Evolutionary conservation across 2,888 invertebrate genomes (phyloP).

Genomic region (Caenorhabditis sp.): DNA sequence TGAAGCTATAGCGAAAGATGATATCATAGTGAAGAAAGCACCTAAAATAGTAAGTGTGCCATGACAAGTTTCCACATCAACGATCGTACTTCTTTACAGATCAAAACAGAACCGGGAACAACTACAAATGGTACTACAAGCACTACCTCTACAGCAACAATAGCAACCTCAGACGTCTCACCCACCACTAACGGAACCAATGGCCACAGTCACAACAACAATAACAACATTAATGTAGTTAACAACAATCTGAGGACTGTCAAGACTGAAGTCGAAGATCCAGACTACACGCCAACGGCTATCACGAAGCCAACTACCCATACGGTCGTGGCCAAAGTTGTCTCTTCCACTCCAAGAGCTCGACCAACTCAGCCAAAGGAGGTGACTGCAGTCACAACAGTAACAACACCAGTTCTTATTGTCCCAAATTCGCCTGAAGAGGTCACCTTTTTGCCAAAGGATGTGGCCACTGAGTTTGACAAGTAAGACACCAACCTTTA

Average conservation of each 20-base stretch:
- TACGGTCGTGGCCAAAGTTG: conserved; percentile 31
- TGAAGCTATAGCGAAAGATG: conserved; percentile 83
- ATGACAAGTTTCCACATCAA: background rate
- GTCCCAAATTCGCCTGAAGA: background rate
- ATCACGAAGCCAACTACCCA: background rate
- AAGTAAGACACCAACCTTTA: conserved; percentile 27
- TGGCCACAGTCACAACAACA: conserved; percentile 31
- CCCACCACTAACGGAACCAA: conserved; percentile 1
- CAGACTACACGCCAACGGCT: conserved; percentile 15
- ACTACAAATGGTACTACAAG: conserved; percentile 40
- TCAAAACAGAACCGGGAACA: conserved; percentile 30
- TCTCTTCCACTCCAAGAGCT: conserved; percentile 16
- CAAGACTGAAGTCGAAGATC: conserved; percentile 62
- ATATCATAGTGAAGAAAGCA: conserved; percentile 83
- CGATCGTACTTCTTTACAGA: background rate
- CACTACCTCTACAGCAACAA: conserved; percentile 25
- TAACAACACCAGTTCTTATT: conserved; percentile 30
- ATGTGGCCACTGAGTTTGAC: conserved; percentile 66
- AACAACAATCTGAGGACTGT: conserved; percentile 50
- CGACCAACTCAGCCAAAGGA: conserved; percentile 30
- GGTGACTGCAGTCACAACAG: conserved; percentile 4
- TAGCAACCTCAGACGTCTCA: conserved; percentile 42
- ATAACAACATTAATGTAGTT: conserved; percentile 41
- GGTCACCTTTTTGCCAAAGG: conserved; percentile 62
- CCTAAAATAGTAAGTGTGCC: conserved; percentile 37